These are phyloP conservation scores for Phyllostomus discolor DNA, from an alignment of 2,113 vertebrate species.

Conservation along the genomic window DNA sequence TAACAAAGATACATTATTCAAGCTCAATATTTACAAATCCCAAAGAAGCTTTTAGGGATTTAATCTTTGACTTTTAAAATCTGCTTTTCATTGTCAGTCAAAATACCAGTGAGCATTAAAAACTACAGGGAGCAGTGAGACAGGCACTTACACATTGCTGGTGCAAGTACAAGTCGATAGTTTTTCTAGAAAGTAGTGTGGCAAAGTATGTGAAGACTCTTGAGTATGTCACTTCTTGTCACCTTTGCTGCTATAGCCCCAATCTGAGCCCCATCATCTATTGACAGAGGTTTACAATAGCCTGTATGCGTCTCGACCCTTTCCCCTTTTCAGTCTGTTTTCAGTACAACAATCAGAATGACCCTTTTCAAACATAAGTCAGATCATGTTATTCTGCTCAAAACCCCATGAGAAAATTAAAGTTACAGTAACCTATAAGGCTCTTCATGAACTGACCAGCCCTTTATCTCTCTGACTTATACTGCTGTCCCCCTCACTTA, in stretches of 20 bases:
- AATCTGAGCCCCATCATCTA: not conserved
- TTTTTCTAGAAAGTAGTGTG: not conserved
- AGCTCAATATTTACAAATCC: slow-evolving; percentile 65
- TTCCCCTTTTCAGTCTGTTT: not conserved
- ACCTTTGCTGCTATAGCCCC: not conserved
- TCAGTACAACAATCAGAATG: not conserved
- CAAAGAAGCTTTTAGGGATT: slow-evolving; percentile 66
- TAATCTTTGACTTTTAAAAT: slow-evolving; percentile 68
- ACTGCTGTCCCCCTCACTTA: not conserved
- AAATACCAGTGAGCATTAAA: slow-evolving; percentile 42
- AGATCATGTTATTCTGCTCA: not conserved
- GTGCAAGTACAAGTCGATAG: not conserved
- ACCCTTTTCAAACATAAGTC: not conserved
- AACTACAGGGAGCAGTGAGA: slow-evolving; percentile 5
- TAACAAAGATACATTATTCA: slow-evolving; percentile 70
- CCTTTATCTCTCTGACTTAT: slow-evolving; percentile 1
- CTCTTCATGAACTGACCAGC: not conserved
- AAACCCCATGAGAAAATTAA: not conserved
- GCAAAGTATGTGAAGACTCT: not conserved
- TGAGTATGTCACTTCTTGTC: not conserved
- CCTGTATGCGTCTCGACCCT: not conserved
- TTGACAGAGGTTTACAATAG: not conserved
- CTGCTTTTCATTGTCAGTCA: slow-evolving; percentile 55
- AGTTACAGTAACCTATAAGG: not conserved
- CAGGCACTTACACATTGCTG: slow-evolving; percentile 19